These are phyloP conservation scores for Ophioderma brevispina DNA, from an alignment of 35 echinoderm and acorn worm genomes.

Conservation along the genomic window DNA sequence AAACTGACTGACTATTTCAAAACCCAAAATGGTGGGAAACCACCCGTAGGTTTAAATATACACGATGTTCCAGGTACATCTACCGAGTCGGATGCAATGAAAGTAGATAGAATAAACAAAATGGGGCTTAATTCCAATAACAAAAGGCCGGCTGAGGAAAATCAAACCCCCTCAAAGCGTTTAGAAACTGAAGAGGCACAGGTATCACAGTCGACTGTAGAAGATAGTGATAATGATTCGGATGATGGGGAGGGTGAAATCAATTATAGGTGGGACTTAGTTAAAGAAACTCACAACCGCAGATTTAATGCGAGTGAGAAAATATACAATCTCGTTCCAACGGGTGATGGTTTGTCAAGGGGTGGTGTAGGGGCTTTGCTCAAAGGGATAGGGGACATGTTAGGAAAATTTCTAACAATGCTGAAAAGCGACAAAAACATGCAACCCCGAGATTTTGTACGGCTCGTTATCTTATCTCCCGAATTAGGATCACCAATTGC, in stretches of 20 bases:
- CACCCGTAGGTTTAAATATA: background rate
- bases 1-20: too few relatives aligned
- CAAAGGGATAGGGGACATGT: background rate
- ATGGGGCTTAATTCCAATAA: background rate
- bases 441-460: background rate
- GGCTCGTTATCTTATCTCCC: background rate
- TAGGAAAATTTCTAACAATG: background rate
- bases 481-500: background rate
- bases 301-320: background rate
- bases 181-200: too few relatives aligned
- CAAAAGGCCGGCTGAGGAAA: background rate
- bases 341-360: background rate
- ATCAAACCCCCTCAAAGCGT: background rate
- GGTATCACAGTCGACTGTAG: too few relatives aligned
- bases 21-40: background rate
- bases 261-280: background rate
- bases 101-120: background rate
- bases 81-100: background rate
- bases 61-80: background rate
- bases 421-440: background rate
- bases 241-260: background rate
- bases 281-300: background rate
- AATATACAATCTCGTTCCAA: background rate
- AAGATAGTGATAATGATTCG: too few relatives aligned
- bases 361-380: background rate